phyloP scores from a whole-genome alignment of 2,888 invertebrate genomes.

The Tetramorium bicarinatum region DNA sequence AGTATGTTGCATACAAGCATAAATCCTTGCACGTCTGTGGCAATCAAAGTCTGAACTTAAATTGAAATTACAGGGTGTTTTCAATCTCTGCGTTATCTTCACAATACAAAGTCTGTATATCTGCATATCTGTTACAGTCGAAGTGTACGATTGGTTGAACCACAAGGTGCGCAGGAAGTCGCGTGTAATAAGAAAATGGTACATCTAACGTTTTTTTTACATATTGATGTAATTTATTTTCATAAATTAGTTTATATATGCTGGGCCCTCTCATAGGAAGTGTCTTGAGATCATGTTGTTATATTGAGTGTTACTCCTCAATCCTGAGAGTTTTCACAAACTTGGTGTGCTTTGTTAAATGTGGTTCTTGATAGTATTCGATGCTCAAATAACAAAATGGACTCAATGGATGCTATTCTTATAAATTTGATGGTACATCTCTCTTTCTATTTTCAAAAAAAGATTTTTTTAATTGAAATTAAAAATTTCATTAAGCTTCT shows the following conservation, averaged over 20 bases:
- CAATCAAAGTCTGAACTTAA: not conserved
- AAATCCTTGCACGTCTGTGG: not conserved
- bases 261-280: not conserved
- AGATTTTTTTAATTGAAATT: not conserved
- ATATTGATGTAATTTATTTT: conserved; percentile 53
- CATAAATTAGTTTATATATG: conserved; percentile 18
- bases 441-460: not conserved
- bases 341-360: no score
- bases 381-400: conserved; percentile 38
- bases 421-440: not conserved
- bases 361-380: not conserved
- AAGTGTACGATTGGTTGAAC: conserved; percentile 55
- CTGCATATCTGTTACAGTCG: conserved; percentile 58
- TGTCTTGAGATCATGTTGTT: conserved; percentile 35
- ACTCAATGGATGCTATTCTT: not conserved
- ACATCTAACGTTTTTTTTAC: conserved; percentile 47
- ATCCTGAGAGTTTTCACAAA: not conserved
- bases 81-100: conserved; percentile 22
- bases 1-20: not conserved
- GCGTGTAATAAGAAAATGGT: conserved; percentile 56
- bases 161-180: conserved; percentile 51
- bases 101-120: conserved; percentile 43
- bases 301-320: conserved; percentile 2
- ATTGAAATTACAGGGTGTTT: conserved; percentile 29
- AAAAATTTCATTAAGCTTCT: not conserved